A percentile compares a stretch with the other conserved stretches of the same genome.
Conservation (phyloP, 2,888 invertebrate genomes). For the Dexiosoma caninum region DNA sequence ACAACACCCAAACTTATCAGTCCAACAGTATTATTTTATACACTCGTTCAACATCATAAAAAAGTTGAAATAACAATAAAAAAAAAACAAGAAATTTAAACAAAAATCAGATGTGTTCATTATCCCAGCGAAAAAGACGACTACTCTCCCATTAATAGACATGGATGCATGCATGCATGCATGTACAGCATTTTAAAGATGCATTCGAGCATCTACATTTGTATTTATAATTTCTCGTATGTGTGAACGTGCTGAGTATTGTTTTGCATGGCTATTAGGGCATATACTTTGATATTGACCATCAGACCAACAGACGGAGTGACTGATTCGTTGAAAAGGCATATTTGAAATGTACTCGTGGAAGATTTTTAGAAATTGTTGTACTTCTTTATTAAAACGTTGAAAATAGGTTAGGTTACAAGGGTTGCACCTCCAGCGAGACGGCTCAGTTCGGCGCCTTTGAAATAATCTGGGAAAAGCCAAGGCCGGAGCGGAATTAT, state of each 20-base stretch:
- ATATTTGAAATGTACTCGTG: too few relatives aligned
- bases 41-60: not conserved
- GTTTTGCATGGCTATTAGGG: not conserved
- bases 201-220: not conserved
- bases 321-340: not conserved
- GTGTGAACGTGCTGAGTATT: not conserved
- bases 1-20: slow-evolving; percentile 51
- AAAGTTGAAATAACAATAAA: not conserved
- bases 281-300: slow-evolving; percentile 27
- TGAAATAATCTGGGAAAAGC: too few relatives aligned
- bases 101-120: slow-evolving; percentile 21
- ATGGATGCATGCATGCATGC: not conserved
- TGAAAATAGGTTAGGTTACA: too few relatives aligned
- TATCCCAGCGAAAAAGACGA: slow-evolving; percentile 9
- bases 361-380: not conserved
- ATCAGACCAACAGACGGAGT: not conserved
- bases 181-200: not conserved
- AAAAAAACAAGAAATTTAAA: slow-evolving; percentile 11
- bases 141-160: not conserved
- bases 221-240: not conserved
- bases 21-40: not conserved
- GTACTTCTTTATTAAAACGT: too few relatives aligned
- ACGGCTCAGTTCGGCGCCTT: too few relatives aligned
- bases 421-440: too few relatives aligned
- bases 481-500: too few relatives aligned